A percentile compares a stretch with the other conserved stretches of the same genome.
phyloP scores from a whole-genome alignment of 2,113 vertebrate species.

The Hyaena hyaena region DNA sequence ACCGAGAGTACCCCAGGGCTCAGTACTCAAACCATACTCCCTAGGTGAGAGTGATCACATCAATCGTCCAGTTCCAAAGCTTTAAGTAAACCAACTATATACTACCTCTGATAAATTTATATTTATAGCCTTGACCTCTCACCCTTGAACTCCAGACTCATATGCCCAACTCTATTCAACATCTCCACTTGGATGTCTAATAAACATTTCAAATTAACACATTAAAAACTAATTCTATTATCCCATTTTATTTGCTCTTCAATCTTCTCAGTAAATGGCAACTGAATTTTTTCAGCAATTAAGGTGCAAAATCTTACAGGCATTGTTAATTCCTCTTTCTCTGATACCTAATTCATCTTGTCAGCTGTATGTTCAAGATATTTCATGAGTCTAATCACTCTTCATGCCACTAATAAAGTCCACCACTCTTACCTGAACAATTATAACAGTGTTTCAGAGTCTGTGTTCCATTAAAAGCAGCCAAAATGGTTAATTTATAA shows the following conservation, averaged over 20 bases:
- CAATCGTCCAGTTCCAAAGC: not conserved
- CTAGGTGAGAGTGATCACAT: slow-evolving; percentile 9
- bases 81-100: slow-evolving; percentile 1
- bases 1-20: not conserved
- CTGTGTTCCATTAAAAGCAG: not conserved
- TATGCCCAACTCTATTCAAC: not conserved
- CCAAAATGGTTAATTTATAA: not conserved
- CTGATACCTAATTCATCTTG: not conserved
- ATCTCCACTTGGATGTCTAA: not conserved
- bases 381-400: not conserved
- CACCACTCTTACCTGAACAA: not conserved
- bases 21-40: not conserved
- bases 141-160: not conserved
- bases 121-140: not conserved
- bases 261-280: not conserved
- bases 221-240: not conserved
- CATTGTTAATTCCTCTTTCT: not conserved
- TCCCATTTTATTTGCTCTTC: not conserved
- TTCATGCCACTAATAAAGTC: not conserved
- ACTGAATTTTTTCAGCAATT: slow-evolving; percentile 7
- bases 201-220: slow-evolving; percentile 38
- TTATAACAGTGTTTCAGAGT: not conserved
- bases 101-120: not conserved
- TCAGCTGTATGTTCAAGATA: not conserved
- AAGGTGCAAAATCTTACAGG: not conserved